Evolutionary conservation across 2,888 invertebrate genomes (phyloP).

Genomic region (Drosophila kuntzei): DNA sequence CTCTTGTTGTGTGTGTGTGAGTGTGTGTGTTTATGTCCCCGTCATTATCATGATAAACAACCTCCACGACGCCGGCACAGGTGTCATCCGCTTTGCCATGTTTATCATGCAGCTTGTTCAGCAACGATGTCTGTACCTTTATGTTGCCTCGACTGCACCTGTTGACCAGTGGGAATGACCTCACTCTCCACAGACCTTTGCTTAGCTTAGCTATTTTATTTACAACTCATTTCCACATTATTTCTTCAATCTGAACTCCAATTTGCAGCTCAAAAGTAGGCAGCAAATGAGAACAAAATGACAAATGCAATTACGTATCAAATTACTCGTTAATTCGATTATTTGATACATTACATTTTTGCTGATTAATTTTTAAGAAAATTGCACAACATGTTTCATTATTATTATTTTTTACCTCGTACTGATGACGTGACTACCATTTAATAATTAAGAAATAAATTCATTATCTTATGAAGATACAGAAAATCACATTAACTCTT

Average conservation of each 20-base stretch:
- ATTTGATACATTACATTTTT: slow-evolving; percentile 56
- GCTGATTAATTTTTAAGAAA: slow-evolving; percentile 68
- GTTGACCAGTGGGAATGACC: slow-evolving; percentile 8
- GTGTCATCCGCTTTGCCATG: slow-evolving; percentile 74
- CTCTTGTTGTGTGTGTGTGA: slow-evolving; percentile 4
- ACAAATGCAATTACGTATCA: slow-evolving; percentile 1
- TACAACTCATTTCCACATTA: background rate
- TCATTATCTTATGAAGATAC: slow-evolving; percentile 42
- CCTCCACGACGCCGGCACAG: slow-evolving; percentile 52
- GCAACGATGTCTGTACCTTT: slow-evolving; percentile 16
- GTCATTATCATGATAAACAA: slow-evolving; percentile 76
- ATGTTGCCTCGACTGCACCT: slow-evolving; percentile 28
- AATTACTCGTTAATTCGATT: slow-evolving; percentile 43
- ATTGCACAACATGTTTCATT: slow-evolving; percentile 60
- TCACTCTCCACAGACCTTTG: background rate
- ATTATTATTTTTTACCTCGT: slow-evolving; percentile 25
- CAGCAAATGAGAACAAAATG: slow-evolving; percentile 11
- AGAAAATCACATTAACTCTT: slow-evolving; percentile 10
- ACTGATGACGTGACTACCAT: slow-evolving; percentile 53
- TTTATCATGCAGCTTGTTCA: slow-evolving; percentile 19
- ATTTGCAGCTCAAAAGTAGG: slow-evolving; percentile 23
- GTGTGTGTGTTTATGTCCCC: slow-evolving; percentile 40
- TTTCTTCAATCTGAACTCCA: background rate
- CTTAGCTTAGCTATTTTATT: slow-evolving; percentile 8
- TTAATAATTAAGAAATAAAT: slow-evolving; percentile 72